Conservation (phyloP, 2,113 vertebrate genomes). For the Pollachius pollachius region DNA sequence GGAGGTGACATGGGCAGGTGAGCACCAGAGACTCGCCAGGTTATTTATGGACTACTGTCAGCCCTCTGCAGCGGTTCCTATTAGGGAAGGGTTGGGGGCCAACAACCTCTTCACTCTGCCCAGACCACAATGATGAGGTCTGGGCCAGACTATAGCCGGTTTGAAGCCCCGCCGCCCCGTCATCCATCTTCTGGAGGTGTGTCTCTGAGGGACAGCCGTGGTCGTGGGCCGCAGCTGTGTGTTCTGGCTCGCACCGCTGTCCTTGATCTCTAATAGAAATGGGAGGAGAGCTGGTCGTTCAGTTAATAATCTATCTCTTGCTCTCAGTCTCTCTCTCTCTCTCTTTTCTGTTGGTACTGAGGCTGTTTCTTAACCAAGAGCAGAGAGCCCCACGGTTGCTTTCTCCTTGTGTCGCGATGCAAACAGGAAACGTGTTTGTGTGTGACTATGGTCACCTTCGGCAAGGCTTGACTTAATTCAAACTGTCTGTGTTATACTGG, state of each 20-base stretch:
- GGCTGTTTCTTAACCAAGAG: neutral
- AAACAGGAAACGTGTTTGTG: neutral
- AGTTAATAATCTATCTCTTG: slow-evolving; percentile 10
- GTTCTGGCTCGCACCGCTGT: slow-evolving; percentile 29
- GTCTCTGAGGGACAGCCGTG: slow-evolving; percentile 48
- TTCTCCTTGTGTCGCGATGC: neutral
- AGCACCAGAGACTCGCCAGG: slow-evolving; percentile 46
- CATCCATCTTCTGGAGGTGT: slow-evolving; percentile 73
- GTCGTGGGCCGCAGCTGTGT: slow-evolving; percentile 57
- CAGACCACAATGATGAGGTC: slow-evolving; percentile 57
- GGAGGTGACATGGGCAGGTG: slow-evolving; percentile 59
- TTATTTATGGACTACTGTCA: slow-evolving; percentile 79
- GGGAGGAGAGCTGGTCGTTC: slow-evolving; percentile 18
- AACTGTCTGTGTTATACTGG: no score
- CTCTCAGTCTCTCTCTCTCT: slow-evolving; percentile 21
- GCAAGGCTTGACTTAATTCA: neutral
- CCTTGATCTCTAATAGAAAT: slow-evolving; percentile 39
- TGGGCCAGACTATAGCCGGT: slow-evolving; percentile 69
- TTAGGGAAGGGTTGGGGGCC: slow-evolving; percentile 60
- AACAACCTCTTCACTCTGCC: slow-evolving; percentile 71
- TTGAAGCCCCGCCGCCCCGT: slow-evolving; percentile 48
- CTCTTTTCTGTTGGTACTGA: neutral
- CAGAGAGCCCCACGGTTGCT: neutral
- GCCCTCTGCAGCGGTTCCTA: slow-evolving; percentile 61
- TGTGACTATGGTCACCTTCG: neutral